A percentile compares a stretch with the other conserved stretches of the same genome.
phyloP scores from a whole-genome alignment of 2,113 vertebrate genomes.

The Lophochroa leadbeateri region DNA sequence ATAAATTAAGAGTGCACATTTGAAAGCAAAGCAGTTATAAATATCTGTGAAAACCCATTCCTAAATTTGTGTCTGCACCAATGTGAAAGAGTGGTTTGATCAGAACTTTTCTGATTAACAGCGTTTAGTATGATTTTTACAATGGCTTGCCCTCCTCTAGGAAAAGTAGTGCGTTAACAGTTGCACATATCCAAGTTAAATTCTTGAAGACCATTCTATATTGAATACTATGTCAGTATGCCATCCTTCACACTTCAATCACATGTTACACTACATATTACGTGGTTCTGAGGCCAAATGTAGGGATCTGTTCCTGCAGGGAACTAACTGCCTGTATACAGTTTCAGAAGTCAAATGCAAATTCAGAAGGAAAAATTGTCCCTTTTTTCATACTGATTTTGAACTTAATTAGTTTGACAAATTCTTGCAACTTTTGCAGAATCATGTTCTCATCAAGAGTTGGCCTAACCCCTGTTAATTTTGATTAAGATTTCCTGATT shows the following conservation, averaged over 20 bases:
- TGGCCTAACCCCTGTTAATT: not conserved
- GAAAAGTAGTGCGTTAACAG: not conserved
- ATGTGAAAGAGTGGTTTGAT: not conserved
- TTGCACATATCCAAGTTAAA: not conserved
- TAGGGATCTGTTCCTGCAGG: not conserved
- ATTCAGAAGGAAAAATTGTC: not conserved
- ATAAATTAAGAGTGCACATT: not conserved
- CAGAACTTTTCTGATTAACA: not conserved
- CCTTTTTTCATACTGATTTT: not conserved
- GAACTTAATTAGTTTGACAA: not conserved
- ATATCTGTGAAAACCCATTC: not conserved
- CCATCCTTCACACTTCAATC: not conserved
- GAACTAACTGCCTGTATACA: not conserved
- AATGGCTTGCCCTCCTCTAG: not conserved
- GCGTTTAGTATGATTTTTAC: not conserved
- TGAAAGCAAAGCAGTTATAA: not conserved
- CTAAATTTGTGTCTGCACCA: not conserved
- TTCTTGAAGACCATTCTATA: not conserved
- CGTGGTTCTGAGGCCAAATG: not conserved
- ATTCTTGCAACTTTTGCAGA: not conserved
- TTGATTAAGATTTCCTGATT: slow-evolving; percentile 43
- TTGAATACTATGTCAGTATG: not conserved
- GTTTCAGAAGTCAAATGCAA: not conserved
- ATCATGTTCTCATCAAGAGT: not conserved
- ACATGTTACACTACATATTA: not conserved